Conservation (phyloP, 1,140 invertebrate genomes). For the Limonius californicus region DNA sequence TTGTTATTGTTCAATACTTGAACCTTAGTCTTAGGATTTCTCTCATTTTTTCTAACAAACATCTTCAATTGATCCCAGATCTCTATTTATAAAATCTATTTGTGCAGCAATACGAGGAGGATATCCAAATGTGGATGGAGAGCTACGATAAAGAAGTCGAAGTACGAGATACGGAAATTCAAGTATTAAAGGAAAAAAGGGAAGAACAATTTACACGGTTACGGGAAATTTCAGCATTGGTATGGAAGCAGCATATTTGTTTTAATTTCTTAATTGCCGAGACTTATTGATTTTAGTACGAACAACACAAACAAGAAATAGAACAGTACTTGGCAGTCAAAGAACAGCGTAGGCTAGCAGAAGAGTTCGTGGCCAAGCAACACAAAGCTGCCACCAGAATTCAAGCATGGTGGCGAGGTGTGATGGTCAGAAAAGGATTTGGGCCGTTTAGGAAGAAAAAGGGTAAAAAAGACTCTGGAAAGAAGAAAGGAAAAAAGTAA, state of each 20-base stretch:
- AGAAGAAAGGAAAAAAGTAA: constrained; percentile 26
- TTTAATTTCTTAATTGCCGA: neutral
- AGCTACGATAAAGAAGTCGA: constrained; percentile 37
- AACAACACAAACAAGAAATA: constrained; percentile 34
- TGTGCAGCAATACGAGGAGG: constrained; percentile 32
- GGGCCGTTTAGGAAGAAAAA: constrained; percentile 59
- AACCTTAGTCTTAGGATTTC: neutral
- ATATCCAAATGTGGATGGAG: constrained; percentile 35
- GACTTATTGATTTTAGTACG: constrained; percentile 31
- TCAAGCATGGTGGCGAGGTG: constrained; percentile 67
- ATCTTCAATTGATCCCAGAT: neutral
- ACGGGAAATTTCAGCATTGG: neutral
- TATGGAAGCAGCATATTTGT: no score
- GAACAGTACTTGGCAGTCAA: constrained; percentile 35
- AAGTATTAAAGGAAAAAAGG: constrained; percentile 25
- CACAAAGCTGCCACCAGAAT: constrained; percentile 46
- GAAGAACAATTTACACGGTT: constrained; percentile 22
- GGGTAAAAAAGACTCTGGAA: constrained; percentile 41
- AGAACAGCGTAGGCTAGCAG: constrained; percentile 32
- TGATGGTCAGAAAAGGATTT: constrained; percentile 62
- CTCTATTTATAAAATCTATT: constrained; percentile 3
- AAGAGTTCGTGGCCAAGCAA: constrained; percentile 23
- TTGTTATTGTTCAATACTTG: no score
- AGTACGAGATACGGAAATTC: constrained; percentile 29
- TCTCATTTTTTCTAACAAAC: neutral